Percentiles rank a stretch among this genome's conserved stretches.
phyloP scores from a whole-genome alignment of 2,113 vertebrate genomes.

The Syngnathus scovelli region DNA sequence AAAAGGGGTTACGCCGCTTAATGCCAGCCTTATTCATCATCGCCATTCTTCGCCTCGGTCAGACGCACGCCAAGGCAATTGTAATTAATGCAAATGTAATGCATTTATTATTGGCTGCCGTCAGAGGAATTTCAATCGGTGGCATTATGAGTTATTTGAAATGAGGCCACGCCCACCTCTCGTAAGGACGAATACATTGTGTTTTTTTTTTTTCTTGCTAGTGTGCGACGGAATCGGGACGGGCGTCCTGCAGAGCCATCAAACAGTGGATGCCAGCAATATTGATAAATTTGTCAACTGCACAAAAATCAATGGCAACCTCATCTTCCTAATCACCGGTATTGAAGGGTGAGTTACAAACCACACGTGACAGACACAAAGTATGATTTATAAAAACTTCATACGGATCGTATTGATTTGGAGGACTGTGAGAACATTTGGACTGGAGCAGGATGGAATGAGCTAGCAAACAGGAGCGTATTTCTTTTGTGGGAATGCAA shows the following conservation, averaged over 20 bases:
- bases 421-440: not conserved
- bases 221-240: constrained; percentile 97
- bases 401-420: not conserved
- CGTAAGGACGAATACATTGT: not conserved
- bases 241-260: constrained; percentile 83
- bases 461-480: not conserved
- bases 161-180: not conserved
- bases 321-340: constrained; percentile 95
- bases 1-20: constrained; percentile 65
- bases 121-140: constrained; percentile 40
- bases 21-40: constrained; percentile 67
- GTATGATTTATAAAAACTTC: not conserved
- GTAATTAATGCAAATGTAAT: constrained; percentile 69
- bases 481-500: not conserved
- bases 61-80: constrained; percentile 39
- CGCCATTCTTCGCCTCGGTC: constrained; percentile 38
- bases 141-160: constrained; percentile 18
- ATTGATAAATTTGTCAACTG: constrained; percentile 96
- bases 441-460: not conserved
- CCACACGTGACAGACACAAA: too few relatives aligned
- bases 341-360: constrained; percentile 83
- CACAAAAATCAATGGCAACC: constrained; percentile 98
- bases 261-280: constrained; percentile 96
- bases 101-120: constrained; percentile 63
- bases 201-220: constrained; percentile 43